These are phyloP conservation scores for Sisor rabdophorus DNA, from an alignment of 2,113 vertebrate genomes.

Conservation along the genomic window DNA sequence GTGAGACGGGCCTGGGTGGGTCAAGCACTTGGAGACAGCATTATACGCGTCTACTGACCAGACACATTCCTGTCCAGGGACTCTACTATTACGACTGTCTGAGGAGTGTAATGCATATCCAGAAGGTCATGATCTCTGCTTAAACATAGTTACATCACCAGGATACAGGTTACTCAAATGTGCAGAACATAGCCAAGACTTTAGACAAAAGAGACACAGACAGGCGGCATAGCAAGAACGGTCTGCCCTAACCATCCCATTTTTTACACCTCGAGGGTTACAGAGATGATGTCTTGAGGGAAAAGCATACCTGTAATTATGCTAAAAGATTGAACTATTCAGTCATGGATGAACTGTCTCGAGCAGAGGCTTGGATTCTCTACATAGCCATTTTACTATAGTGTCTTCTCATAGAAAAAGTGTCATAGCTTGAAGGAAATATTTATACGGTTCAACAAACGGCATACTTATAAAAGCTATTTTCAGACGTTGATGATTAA, in stretches of 20 bases:
- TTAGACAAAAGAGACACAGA: conserved; percentile 6
- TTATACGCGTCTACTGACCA: conserved; percentile 18
- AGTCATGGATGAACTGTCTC: not conserved
- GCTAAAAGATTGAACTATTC: not conserved
- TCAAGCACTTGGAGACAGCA: conserved; percentile 30
- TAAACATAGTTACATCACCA: conserved; percentile 49
- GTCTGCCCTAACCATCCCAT: not conserved
- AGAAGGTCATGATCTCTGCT: conserved; percentile 42
- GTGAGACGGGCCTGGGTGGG: conserved; percentile 1
- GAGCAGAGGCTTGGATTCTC: not conserved
- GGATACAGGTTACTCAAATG: conserved; percentile 17
- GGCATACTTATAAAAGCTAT: conserved; percentile 1
- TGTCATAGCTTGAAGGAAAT: not conserved
- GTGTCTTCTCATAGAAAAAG: not conserved
- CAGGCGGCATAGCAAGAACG: conserved; percentile 8
- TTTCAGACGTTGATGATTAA: conserved; percentile 26
- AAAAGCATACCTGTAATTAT: not conserved
- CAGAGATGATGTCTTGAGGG: not conserved
- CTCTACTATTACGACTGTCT: conserved; percentile 38
- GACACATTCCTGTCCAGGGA: conserved; percentile 40
- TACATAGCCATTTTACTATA: not conserved
- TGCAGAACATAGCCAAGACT: conserved; percentile 14
- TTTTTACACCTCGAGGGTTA: not conserved
- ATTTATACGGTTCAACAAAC: conserved; percentile 9
- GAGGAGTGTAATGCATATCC: conserved; percentile 45